Conservation (phyloP, 2,797 vertebrate species). For the Pseudochirops corinnae region DNA sequence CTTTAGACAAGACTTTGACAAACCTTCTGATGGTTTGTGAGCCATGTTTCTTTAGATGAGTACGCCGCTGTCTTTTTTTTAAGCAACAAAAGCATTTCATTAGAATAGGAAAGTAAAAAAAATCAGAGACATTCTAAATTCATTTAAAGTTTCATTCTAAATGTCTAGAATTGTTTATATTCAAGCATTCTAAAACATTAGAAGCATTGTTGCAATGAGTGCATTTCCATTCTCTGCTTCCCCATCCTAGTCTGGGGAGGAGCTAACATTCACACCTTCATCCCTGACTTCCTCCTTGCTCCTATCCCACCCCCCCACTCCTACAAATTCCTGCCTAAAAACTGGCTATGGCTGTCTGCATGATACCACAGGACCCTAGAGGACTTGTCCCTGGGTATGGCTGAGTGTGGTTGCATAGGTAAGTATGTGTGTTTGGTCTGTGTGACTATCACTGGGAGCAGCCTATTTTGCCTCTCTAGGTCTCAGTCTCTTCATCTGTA, state of each 20-base stretch:
- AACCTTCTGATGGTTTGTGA: background rate
- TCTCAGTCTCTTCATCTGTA: background rate
- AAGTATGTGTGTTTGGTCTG: background rate
- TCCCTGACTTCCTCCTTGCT: too few species aligned
- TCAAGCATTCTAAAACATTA: too few species aligned
- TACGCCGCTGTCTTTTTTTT: background rate
- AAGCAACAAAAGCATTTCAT: too few species aligned
- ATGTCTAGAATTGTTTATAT: too few species aligned
- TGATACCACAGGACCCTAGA: background rate
- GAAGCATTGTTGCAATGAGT: too few species aligned
- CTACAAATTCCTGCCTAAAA: background rate
- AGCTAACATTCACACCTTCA: background rate
- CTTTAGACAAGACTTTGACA: background rate
- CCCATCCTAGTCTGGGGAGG: background rate
- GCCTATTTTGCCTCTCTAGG: background rate
- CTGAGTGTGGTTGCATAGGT: background rate
- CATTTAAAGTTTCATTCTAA: too few species aligned
- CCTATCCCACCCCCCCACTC: too few species aligned
- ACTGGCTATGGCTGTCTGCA: background rate
- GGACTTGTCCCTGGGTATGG: background rate
- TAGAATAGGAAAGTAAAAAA: too few species aligned
- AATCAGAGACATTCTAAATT: too few species aligned
- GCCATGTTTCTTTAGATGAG: background rate
- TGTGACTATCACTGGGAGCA: background rate
- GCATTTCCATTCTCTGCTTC: too few species aligned